phyloP scores from a whole-genome alignment of 2,797 vertebrate genomes.

The Esox masquinongy region DNA sequence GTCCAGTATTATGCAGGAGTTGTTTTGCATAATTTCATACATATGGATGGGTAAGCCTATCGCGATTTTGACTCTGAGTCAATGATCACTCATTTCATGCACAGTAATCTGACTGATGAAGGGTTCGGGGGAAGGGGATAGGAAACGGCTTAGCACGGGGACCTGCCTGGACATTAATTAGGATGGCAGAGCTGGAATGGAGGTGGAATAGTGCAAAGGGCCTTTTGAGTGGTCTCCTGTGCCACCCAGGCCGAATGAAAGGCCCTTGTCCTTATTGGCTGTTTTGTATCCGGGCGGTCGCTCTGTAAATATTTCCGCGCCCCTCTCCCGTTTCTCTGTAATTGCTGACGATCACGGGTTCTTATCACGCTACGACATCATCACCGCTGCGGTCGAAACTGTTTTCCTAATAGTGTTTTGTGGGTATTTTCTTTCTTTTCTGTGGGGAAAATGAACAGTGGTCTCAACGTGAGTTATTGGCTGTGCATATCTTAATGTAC shows the following conservation, averaged over 20 bases:
- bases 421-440: neutral
- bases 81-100: constrained; percentile 26
- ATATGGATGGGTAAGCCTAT: constrained; percentile 20
- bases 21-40: constrained; percentile 39
- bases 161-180: neutral
- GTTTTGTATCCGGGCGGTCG: neutral
- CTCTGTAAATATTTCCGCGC: constrained; percentile 20
- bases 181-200: neutral
- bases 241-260: neutral
- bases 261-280: neutral
- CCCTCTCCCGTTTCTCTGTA: neutral
- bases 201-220: neutral
- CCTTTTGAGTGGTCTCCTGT: neutral
- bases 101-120: constrained; percentile 16
- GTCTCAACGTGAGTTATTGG: constrained; percentile 33
- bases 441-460: constrained; percentile 23
- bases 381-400: constrained; percentile 11
- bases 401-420: neutral
- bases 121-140: constrained; percentile 23
- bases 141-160: neutral
- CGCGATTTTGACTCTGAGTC: constrained; percentile 25
- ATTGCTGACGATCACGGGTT: neutral
- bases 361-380: constrained; percentile 9
- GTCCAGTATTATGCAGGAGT: constrained; percentile 11
- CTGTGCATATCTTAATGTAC: constrained; percentile 35